phyloP scores from a whole-genome alignment of 1,140 invertebrate species.

The Drosophila subobscura region DNA sequence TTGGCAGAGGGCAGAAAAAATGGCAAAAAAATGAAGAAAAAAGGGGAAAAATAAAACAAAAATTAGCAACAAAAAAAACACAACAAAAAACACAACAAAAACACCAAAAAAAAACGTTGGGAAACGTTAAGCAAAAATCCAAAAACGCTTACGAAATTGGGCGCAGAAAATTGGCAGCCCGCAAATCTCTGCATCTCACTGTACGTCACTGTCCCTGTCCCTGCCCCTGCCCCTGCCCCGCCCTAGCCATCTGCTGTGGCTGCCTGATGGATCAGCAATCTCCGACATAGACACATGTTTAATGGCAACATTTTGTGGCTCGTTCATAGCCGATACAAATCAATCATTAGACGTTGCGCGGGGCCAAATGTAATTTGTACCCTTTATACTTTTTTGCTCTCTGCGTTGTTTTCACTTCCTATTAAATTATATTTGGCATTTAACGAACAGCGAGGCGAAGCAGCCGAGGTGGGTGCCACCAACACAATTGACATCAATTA shows the following conservation, averaged over 20 bases:
- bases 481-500: constrained; percentile 70
- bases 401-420: constrained; percentile 77
- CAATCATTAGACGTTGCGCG: constrained; percentile 69
- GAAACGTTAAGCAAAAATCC: too few species aligned
- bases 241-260: neutral
- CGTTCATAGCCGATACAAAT: constrained; percentile 75
- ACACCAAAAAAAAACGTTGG: too few species aligned
- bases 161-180: constrained; percentile 60
- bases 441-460: constrained; percentile 47
- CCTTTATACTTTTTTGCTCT: constrained; percentile 31
- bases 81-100: too few species aligned
- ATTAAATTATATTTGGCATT: constrained; percentile 82
- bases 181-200: constrained; percentile 21
- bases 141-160: constrained; percentile 58
- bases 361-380: constrained; percentile 67
- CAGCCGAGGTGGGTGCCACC: constrained; percentile 55
- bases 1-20: constrained; percentile 48
- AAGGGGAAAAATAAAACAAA: constrained; percentile 18
- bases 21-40: neutral
- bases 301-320: constrained; percentile 61
- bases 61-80: too few species aligned
- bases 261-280: constrained; percentile 1
- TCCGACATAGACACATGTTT: constrained; percentile 35
- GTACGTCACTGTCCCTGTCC: neutral
- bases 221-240: neutral